A percentile compares a stretch with the other conserved stretches of the same genome.
Conservation (phyloP, 2,888 invertebrate genomes). For the Nomada fabriciana region DNA sequence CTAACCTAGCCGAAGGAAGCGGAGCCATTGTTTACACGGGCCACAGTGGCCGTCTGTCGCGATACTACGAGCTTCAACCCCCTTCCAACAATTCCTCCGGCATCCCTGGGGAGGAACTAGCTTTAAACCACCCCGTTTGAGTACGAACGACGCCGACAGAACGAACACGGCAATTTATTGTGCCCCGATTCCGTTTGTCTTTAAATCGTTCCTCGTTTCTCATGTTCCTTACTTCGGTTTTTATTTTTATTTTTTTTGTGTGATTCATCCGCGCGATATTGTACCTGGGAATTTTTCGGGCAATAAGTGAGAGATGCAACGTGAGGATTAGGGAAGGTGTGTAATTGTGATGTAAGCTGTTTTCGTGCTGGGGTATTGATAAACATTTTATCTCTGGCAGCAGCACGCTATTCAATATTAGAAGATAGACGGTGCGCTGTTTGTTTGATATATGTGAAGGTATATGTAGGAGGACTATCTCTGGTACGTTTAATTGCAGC, state of each 20-base stretch:
- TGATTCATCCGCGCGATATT: no score
- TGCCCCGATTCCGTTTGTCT: slow-evolving; percentile 45
- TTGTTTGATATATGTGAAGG: no score
- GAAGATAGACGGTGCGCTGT: no score
- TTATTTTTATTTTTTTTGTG: background rate
- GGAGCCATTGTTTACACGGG: slow-evolving; percentile 78
- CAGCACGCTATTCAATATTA: no score
- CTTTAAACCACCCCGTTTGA: slow-evolving; percentile 61
- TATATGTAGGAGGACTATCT: background rate
- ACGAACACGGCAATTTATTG: slow-evolving; percentile 61
- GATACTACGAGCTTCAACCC: slow-evolving; percentile 65
- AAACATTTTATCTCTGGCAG: no score
- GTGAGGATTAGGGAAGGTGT: no score
- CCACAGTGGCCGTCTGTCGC: slow-evolving; percentile 80
- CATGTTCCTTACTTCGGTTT: background rate
- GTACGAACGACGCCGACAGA: slow-evolving; percentile 8
- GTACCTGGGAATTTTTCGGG: background rate
- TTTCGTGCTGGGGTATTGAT: no score
- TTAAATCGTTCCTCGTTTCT: slow-evolving; percentile 34
- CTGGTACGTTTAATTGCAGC: background rate
- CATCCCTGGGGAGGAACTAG: slow-evolving; percentile 60
- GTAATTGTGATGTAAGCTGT: no score
- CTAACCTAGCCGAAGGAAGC: slow-evolving; percentile 71
- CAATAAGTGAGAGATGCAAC: no score
- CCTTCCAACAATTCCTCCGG: slow-evolving; percentile 16